These are phyloP conservation scores for Tympanuchus pallidicinctus DNA, from an alignment of 2,113 vertebrate genomes.

Conservation along the genomic window DNA sequence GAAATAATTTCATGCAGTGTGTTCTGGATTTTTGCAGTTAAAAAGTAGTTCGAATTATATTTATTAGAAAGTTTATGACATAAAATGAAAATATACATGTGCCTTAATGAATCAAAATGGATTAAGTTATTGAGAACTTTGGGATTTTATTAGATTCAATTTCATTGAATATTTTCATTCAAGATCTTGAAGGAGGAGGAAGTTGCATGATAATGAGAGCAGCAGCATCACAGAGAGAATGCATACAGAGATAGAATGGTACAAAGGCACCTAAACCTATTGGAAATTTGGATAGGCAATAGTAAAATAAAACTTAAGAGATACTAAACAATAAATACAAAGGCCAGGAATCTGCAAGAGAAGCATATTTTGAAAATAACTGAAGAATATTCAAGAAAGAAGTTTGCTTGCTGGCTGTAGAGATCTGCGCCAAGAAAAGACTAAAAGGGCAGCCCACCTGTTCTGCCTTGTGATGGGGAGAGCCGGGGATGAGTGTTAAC, in stretches of 20 bases:
- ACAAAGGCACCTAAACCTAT: neutral
- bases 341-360: neutral
- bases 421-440: neutral
- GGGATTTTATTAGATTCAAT: slow-evolving; percentile 56
- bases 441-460: neutral
- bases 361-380: neutral
- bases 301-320: neutral
- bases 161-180: slow-evolving; percentile 10
- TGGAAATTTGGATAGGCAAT: neutral
- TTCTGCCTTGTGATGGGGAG: neutral
- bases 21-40: slow-evolving; percentile 22
- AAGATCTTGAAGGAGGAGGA: slow-evolving; percentile 1
- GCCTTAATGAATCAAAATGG: slow-evolving; percentile 1
- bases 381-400: neutral
- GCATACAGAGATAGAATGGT: neutral
- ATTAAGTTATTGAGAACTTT: slow-evolving; percentile 41
- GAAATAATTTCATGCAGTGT: neutral
- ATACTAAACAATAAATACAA: neutral
- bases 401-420: neutral
- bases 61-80: neutral
- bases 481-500: fast-evolving
- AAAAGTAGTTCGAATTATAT: slow-evolving; percentile 24
- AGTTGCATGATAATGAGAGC: neutral
- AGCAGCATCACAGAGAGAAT: neutral
- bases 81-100: neutral